A percentile compares a stretch with the other conserved stretches of the same genome.
Evolutionary conservation across 1,140 invertebrate genomes (phyloP).

Genomic region (Nautilus pompilius): DNA sequence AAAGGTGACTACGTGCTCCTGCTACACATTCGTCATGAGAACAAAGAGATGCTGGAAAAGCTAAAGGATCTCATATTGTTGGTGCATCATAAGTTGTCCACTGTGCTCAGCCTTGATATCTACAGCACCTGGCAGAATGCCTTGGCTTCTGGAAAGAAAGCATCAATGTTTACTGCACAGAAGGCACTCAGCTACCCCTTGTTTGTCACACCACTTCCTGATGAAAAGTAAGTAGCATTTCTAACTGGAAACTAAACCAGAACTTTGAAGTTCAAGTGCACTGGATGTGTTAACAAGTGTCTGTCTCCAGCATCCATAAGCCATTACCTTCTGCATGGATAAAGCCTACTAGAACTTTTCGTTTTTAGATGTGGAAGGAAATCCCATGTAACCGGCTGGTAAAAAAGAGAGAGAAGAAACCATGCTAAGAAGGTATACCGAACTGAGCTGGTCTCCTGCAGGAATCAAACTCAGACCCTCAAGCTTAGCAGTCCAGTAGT

Average conservation of each 20-base stretch:
- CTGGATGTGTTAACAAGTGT: not conserved
- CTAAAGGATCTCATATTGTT: conserved; percentile 71
- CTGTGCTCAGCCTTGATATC: conserved; percentile 72
- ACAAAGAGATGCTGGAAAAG: conserved; percentile 80
- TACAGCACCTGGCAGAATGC: conserved; percentile 64
- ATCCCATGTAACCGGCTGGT: too few species aligned
- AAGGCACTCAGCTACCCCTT: conserved; percentile 67
- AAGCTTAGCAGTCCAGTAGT: too few species aligned
- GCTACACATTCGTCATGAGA: conserved; percentile 86
- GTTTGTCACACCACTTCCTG: conserved; percentile 71
- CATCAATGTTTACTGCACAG: conserved; percentile 60
- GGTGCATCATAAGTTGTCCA: conserved; percentile 73
- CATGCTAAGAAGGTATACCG: too few species aligned
- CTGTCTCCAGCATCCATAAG: not conserved
- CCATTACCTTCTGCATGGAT: too few species aligned
- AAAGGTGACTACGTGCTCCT: conserved; percentile 92
- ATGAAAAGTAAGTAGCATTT: conserved; percentile 66
- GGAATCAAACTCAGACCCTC: too few species aligned
- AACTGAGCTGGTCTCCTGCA: too few species aligned
- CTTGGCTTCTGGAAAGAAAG: conserved; percentile 72
- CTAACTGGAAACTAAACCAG: not conserved
- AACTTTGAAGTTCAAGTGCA: not conserved
- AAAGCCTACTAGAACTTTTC: too few species aligned
- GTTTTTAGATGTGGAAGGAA: too few species aligned
- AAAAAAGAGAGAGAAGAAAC: too few species aligned